Evolutionary conservation across 1,140 invertebrate species (phyloP), one percentile per base, ranked within the genome.

Genomic region (Stratiolaelaps scimitus): DNA sequence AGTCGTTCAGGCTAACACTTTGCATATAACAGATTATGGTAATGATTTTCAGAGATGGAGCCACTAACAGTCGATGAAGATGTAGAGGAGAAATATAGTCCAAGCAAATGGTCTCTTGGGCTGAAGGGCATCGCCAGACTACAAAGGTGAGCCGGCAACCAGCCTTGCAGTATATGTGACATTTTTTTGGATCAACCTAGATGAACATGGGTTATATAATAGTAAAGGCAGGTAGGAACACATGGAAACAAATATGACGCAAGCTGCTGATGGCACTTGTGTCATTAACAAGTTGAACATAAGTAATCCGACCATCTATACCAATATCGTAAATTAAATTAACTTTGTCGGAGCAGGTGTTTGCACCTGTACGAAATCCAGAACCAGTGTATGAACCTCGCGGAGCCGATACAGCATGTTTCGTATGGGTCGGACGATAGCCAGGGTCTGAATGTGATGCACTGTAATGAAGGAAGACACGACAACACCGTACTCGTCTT

Each of bases 321-420:
- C n/a, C n/a, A 28, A 4, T 48, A 7, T 48, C 26, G n/a, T 48
- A 20, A 20, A 6, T 48, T 20, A 48, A 48, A 48, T 6, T 28
- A 20, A 20, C 4, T 26, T 26, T 26, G 26, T 26, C 26, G 15
- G 26, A 17, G 26, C 13, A 60, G 53, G 53, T 60, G 17, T 34
- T 26, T 60, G 17, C 53, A 60, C 15, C 53, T 60, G 4, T 60
- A 34, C 53, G 53, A 60, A 10, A 60, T 60, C 23, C 53, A 60
- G 26, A 34, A 26, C 23, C 13, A 60, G 5, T 15, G 26, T 34
- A 60, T 29, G 15, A 26, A 26, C 53, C 20, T 60, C 6, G 2
- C 23, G 17, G 15, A 2, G 13, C 53, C 53, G 15, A 34, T 60
- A 34, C 17, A 60, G 23, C 53, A 60, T 34, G 53, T 60, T 23